Percentiles rank a stretch among this genome's conserved stretches.
These are phyloP conservation scores for Acrossocheilus wenchowensis DNA, from an alignment of 2,797 vertebrate species.

Conservation along the genomic window DNA sequence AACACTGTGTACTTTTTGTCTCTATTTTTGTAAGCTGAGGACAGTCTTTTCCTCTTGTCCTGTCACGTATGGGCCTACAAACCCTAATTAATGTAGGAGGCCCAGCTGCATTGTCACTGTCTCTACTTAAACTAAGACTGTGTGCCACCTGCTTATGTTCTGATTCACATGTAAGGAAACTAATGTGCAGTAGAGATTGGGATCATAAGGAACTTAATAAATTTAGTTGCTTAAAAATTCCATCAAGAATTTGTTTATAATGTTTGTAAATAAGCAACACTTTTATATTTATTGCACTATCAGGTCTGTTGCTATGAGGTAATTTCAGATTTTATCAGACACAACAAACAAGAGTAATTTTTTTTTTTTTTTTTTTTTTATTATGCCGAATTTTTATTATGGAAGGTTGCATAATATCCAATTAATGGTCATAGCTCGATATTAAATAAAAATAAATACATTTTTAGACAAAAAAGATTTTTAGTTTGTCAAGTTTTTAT, in stretches of 20 bases:
- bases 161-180: neutral
- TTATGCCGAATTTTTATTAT: neutral
- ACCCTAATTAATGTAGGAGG: slow-evolving; percentile 34
- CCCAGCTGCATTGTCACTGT: slow-evolving; percentile 19
- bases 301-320: neutral
- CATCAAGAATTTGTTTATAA: neutral
- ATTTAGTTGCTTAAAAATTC: neutral
- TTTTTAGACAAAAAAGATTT: too few relatives aligned
- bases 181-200: neutral
- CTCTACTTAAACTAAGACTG: slow-evolving; percentile 8
- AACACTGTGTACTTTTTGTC: slow-evolving; percentile 7
- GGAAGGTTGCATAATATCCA: neutral
- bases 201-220: neutral
- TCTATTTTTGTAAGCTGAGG: slow-evolving; percentile 20
- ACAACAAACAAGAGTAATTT: neutral
- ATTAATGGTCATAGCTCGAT: neutral
- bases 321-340: neutral
- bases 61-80: slow-evolving; percentile 14
- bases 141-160: neutral
- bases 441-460: neutral
- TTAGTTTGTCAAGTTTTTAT: too few relatives aligned
- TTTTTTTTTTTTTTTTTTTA: neutral
- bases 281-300: neutral
- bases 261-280: neutral
- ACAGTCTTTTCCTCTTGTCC: slow-evolving; percentile 28